These are phyloP conservation scores for Artibeus lituratus DNA, from an alignment of 2,797 vertebrate species.

Conservation along the genomic window DNA sequence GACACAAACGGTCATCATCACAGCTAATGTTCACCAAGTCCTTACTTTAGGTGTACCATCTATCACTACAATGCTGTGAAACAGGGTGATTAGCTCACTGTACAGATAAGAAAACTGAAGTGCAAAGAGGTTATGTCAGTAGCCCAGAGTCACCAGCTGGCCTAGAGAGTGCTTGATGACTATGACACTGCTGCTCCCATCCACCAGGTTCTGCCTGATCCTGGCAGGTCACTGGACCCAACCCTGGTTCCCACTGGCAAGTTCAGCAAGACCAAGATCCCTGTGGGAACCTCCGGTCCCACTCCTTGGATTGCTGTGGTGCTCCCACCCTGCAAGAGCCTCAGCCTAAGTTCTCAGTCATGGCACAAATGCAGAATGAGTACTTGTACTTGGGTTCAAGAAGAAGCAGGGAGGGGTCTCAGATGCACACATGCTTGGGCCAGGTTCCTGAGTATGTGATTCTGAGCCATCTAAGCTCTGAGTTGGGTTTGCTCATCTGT, in stretches of 20 bases:
- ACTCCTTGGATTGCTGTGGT: neutral
- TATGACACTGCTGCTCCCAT: neutral
- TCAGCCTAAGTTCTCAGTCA: neutral
- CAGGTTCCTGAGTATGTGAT: too few relatives aligned
- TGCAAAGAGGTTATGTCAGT: neutral
- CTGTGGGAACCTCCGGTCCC: neutral
- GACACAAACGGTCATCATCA: neutral
- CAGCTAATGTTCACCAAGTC: neutral
- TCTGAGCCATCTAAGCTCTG: neutral
- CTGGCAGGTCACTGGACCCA: neutral
- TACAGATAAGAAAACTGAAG: neutral
- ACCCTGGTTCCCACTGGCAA: neutral
- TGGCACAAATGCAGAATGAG: neutral
- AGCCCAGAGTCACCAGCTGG: neutral
- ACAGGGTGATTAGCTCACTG: neutral
- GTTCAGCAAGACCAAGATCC: neutral
- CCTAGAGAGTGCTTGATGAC: neutral
- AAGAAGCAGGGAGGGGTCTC: neutral
- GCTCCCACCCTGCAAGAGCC: too few relatives aligned
- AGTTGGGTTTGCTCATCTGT: neutral
- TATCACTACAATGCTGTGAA: neutral
- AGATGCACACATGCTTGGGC: fast-evolving
- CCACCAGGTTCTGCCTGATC: neutral
- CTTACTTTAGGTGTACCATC: neutral
- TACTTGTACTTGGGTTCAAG: fast-evolving